Base-by-base conservation (phyloP, 2,113 vertebrate species). In the Hirundichthys speculiger region DNA sequence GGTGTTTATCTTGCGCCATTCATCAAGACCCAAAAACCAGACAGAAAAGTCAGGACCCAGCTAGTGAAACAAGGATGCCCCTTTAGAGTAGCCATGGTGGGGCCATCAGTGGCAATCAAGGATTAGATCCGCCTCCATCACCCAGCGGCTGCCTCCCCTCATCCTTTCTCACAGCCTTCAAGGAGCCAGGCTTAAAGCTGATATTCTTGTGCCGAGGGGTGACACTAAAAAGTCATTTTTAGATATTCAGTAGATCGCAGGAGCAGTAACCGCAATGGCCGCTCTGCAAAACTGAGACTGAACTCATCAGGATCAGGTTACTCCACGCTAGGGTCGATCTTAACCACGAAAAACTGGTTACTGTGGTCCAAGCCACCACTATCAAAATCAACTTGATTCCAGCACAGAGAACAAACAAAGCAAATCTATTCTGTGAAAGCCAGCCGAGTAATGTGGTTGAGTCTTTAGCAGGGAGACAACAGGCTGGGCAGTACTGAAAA, bases 1-100 rank as follows among this genome's bases (percentile, higher is more conserved):
- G 79, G 90, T 91, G 90, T 91, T 92, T 93, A 90, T 86, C 87
- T 78, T 75, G 27, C 54, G 0, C 86, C 82, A 89, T 89, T 90
- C 89, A 89, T 90, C 80, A 78, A 76, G 73, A 68, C 73, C 58
- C 24, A 45, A 60, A 79, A 70, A 54, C 56, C 60, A 77, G 80
- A 80, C 70, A 51, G 51, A 80, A 57, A 45, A 79, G 66, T 73
- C 62, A 27, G 43, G 41, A 38, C 55, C 38, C 18, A 13, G 67
- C 62, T 20, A 55, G 48, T 48, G 61, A 80, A 77, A 84, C 59
- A 63, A 69, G 68, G 64, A 64, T 34, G 61, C 6, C 25, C 40
- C 5, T 15, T 27, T 51, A 40, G 9, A 64, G 18, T 16, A 57
- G 54, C 69, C 30, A 48, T n/a, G 42, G 18, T 18, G 46, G 41